These are phyloP conservation scores for Calyptomena viridis DNA, from an alignment of 2,113 vertebrate species.

Conservation along the genomic window DNA sequence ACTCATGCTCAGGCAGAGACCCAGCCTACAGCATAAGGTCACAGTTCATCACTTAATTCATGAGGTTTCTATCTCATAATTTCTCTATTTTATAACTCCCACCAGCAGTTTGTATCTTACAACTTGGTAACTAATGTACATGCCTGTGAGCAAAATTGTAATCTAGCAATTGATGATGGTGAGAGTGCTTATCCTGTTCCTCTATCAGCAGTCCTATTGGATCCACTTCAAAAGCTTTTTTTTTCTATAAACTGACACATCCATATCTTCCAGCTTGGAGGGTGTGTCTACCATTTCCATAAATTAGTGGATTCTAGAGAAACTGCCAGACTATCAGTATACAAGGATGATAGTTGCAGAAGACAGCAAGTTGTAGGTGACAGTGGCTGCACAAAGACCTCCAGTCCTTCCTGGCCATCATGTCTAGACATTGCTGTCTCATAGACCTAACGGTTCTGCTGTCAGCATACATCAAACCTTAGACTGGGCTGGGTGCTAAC, in stretches of 20 bases:
- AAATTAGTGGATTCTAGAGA: background rate
- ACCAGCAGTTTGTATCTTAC: background rate
- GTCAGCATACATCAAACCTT: accelerated
- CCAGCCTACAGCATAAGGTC: too few species aligned
- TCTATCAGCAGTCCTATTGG: background rate
- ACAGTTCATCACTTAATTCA: background rate
- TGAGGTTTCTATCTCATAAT: background rate
- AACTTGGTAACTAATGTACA: accelerated
- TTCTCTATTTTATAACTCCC: background rate
- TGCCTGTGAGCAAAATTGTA: accelerated
- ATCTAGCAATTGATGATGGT: background rate
- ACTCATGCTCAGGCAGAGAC: too few species aligned
- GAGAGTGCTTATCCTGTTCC: background rate
- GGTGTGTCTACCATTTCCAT: accelerated
- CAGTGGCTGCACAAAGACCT: background rate
- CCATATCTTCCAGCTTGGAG: background rate
- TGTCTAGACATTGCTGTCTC: accelerated
- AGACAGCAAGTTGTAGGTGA: background rate
- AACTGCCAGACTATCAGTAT: background rate
- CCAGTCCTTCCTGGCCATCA: background rate
- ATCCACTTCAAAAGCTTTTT: background rate
- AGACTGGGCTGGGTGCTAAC: background rate
- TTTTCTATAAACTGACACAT: accelerated
- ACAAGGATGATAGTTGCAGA: background rate
- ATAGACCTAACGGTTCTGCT: background rate